Percentiles rank a stretch among this genome's conserved stretches.
Conservation (phyloP, 1,140 invertebrate genomes). For the Pseudomyrmex pallidus region DNA sequence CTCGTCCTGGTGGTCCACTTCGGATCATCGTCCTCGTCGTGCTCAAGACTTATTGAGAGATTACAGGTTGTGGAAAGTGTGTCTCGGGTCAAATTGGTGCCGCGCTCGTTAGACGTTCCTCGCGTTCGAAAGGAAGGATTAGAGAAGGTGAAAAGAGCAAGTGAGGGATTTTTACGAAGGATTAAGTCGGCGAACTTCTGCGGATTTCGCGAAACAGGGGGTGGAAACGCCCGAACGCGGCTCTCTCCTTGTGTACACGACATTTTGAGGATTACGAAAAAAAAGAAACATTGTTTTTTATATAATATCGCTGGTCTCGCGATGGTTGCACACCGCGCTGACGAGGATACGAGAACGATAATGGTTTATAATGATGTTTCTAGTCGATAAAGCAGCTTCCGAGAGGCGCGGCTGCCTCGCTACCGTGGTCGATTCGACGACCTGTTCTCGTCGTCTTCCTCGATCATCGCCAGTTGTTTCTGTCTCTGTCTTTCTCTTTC, state of each 20-base stretch:
- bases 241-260: neutral
- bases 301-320: neutral
- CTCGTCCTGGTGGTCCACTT: conserved; percentile 82
- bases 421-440: conserved; percentile 53
- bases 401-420: conserved; percentile 80
- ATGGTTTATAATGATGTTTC: conserved; percentile 64
- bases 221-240: conserved; percentile 32
- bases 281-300: neutral
- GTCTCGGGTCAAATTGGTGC: conserved; percentile 34
- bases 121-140: neutral
- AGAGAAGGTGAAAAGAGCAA: conserved; percentile 18
- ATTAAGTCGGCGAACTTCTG: neutral
- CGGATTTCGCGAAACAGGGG: neutral
- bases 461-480: neutral
- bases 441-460: conserved; percentile 7
- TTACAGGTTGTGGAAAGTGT: conserved; percentile 31
- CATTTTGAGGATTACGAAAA: neutral
- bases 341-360: conserved; percentile 37
- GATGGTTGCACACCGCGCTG: conserved; percentile 27
- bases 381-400: conserved; percentile 80
- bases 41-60: neutral
- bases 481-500: neutral
- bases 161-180: conserved; percentile 15
- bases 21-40: conserved; percentile 42
- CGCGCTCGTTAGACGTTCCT: conserved; percentile 1